phyloP scores from a whole-genome alignment of 2,797 vertebrate genomes.

The Rhinophrynus dorsalis region DNA sequence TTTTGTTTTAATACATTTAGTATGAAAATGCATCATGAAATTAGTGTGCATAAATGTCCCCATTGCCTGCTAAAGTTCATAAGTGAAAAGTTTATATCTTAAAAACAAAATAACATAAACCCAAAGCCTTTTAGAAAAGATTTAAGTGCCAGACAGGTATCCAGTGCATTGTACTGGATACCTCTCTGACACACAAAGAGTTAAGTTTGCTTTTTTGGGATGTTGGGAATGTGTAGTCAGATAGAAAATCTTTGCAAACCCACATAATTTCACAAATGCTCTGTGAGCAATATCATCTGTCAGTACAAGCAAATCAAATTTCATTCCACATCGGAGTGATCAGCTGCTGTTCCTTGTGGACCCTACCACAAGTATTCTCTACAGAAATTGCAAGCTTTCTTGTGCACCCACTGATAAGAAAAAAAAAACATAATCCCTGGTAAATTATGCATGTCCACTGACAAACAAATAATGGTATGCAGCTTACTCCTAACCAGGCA shows the following conservation, averaged over 20 bases:
- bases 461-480: background rate
- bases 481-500: background rate
- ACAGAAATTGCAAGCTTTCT: too few species aligned
- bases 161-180: too few species aligned
- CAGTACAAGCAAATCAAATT: background rate
- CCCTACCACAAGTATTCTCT: background rate
- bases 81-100: background rate
- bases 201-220: too few species aligned
- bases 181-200: too few species aligned
- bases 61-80: too few species aligned
- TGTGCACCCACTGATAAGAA: too few species aligned
- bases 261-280: conserved; percentile 1
- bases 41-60: too few species aligned
- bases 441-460: background rate
- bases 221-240: background rate
- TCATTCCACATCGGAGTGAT: background rate
- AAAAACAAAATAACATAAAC: too few species aligned
- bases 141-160: too few species aligned
- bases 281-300: background rate
- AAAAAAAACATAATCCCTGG: background rate
- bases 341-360: background rate
- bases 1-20: too few species aligned
- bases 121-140: too few species aligned
- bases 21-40: too few species aligned
- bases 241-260: conserved; percentile 4